Conservation (phyloP, 1,140 invertebrate species). For the Apis cerana region DNA sequence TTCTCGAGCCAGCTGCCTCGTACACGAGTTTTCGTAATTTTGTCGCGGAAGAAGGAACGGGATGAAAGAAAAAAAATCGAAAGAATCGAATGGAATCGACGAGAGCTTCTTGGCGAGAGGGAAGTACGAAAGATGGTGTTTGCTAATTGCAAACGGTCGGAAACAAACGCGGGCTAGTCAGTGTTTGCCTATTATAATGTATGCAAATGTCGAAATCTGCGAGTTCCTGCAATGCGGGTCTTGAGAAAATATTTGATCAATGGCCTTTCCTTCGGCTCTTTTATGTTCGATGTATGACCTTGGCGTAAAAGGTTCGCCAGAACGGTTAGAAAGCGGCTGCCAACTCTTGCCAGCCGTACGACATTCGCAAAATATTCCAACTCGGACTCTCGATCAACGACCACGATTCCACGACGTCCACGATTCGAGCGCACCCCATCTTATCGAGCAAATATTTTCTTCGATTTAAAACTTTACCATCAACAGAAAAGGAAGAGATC, state of each 20-base stretch:
- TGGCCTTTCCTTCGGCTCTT: not conserved
- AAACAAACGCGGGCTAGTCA: not conserved
- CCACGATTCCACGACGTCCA: not conserved
- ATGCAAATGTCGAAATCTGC: not conserved
- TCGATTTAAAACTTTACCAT: conserved; percentile 2
- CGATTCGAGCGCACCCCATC: not conserved
- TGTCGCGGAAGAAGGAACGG: too few relatives aligned
- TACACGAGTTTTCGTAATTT: too few relatives aligned
- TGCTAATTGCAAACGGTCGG: conserved; percentile 16
- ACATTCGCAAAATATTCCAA: not conserved
- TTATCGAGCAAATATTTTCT: conserved; percentile 31
- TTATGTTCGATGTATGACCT: not conserved
- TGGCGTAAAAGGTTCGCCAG: too few relatives aligned
- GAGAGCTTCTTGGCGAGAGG: too few relatives aligned
- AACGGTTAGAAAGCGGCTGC: not conserved
- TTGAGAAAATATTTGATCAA: conserved; percentile 20
- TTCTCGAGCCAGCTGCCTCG: too few relatives aligned
- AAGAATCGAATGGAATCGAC: too few relatives aligned
- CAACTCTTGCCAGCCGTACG: too few relatives aligned
- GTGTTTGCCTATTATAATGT: conserved; percentile 14
- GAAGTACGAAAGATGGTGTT: not conserved
- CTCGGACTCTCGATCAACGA: not conserved
- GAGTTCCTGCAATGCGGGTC: not conserved
- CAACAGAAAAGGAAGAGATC: not conserved
- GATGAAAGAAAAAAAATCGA: too few relatives aligned